Evolutionary conservation across 2,888 invertebrate species (phyloP).

Genomic region (Lasioglossum zephyrum): DNA sequence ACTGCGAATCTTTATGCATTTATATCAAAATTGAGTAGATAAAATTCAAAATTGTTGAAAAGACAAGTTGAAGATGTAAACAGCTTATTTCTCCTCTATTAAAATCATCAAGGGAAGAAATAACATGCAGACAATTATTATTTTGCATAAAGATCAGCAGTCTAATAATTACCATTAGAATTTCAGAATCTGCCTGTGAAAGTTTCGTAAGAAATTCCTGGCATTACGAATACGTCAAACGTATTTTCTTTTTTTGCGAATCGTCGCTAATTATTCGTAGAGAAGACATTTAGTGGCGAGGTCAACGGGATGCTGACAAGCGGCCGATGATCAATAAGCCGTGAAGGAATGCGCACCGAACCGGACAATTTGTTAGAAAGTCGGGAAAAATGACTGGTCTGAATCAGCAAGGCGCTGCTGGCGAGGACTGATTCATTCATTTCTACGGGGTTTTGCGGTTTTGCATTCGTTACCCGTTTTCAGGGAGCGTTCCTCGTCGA

Average conservation of each 20-base stretch:
- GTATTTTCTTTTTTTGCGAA: neutral
- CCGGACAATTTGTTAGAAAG: conserved; percentile 7
- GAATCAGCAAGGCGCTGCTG: neutral
- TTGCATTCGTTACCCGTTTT: neutral
- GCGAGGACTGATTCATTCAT: conserved; percentile 24
- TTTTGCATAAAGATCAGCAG: too few relatives aligned
- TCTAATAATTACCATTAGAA: neutral
- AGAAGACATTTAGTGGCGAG: neutral
- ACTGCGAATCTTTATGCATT: too few relatives aligned
- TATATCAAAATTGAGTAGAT: too few relatives aligned
- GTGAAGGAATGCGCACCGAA: conserved; percentile 25
- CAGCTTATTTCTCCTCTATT: too few relatives aligned
- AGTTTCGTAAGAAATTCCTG: neutral
- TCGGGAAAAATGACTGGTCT: neutral
- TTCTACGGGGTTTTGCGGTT: conserved; percentile 27
- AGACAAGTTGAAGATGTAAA: too few relatives aligned
- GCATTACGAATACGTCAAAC: neutral
- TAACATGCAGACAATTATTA: too few relatives aligned
- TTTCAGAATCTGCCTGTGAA: neutral
- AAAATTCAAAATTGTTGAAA: too few relatives aligned
- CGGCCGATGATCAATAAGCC: neutral
- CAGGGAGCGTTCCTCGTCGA: conserved; percentile 12
- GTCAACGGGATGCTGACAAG: neutral
- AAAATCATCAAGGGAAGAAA: too few relatives aligned
- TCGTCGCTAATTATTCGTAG: neutral